Evolutionary conservation across 2,797 vertebrate genomes (phyloP).

Genomic region (Cheracebus regulus): DNA sequence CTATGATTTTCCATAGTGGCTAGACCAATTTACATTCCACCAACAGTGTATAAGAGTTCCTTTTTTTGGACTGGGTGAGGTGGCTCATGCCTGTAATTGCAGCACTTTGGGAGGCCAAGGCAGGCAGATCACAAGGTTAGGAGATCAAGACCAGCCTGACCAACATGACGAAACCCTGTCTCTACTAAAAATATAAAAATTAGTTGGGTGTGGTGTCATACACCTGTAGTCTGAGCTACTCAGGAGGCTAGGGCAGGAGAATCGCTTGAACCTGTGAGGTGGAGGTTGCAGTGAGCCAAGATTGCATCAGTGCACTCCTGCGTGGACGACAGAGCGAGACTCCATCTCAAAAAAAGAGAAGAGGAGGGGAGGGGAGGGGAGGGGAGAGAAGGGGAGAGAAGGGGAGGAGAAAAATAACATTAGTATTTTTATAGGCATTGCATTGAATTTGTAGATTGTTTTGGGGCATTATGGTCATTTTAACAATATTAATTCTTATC

Average conservation of each 20-base stretch:
- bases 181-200: background rate
- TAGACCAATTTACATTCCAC: background rate
- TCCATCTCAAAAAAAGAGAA: background rate
- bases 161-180: background rate
- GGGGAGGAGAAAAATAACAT: background rate
- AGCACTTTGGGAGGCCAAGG: background rate
- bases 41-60: background rate
- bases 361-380: too few relatives aligned
- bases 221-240: background rate
- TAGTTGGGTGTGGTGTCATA: background rate
- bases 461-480: background rate
- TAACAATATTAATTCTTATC: background rate
- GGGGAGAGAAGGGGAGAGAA: too few relatives aligned
- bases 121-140: background rate
- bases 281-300: background rate
- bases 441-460: background rate
- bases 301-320: background rate
- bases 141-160: background rate
- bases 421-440: background rate
- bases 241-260: background rate
- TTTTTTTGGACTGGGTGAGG: background rate
- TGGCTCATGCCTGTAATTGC: background rate
- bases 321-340: background rate
- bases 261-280: background rate
- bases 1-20: background rate